Conservation (phyloP, 1,140 invertebrate species). For the Papilio aristodemus region DNA sequence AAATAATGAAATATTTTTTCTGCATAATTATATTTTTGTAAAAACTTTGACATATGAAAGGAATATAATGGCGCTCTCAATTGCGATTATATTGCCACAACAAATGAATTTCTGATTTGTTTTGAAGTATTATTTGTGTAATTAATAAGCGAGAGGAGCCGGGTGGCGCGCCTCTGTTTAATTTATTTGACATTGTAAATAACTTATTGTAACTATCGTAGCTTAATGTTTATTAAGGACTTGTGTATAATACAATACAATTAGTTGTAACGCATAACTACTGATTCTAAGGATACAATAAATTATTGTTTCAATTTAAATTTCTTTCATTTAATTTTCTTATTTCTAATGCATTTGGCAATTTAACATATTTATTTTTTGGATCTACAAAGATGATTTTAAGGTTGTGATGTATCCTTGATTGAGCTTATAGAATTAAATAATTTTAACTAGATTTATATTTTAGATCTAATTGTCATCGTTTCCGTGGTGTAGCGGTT, state of each 20-base stretch:
- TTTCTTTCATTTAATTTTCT: conserved; percentile 37
- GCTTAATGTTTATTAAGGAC: conserved; percentile 53
- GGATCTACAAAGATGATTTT: no score
- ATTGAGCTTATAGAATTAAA: no score
- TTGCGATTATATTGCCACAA: neutral
- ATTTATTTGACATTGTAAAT: conserved; percentile 72
- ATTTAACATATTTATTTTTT: no score
- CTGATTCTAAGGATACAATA: conserved; percentile 70
- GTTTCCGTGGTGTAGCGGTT: conserved; percentile 60
- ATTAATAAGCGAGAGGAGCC: conserved; percentile 35
- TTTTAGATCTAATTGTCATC: neutral
- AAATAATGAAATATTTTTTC: neutral
- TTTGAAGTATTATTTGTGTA: conserved; percentile 63
- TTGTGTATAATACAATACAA: conserved; percentile 70
- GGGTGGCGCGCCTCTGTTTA: conserved; percentile 38
- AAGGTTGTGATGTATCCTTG: no score
- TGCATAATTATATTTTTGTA: conserved; percentile 1
- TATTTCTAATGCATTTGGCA: no score
- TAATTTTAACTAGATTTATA: no score
- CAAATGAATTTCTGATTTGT: conserved; percentile 30
- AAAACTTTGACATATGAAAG: neutral
- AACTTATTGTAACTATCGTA: conserved; percentile 60
- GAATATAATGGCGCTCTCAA: neutral
- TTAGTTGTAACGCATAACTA: conserved; percentile 68
- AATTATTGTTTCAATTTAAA: conserved; percentile 77